Evolutionary conservation across 2,888 invertebrate species (phyloP).

Genomic region (Crossocerus cetratus): DNA sequence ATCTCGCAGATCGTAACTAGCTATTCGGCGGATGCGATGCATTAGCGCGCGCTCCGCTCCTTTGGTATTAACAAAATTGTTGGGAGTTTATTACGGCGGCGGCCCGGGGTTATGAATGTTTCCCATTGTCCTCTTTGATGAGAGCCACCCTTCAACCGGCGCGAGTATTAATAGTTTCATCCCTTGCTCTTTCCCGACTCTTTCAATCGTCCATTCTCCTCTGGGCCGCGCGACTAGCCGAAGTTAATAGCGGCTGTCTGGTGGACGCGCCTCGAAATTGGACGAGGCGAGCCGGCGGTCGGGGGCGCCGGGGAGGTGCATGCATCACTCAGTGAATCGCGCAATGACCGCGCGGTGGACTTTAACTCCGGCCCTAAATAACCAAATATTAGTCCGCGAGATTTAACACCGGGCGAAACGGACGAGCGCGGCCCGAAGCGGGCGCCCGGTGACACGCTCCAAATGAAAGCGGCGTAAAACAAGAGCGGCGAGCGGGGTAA

Average conservation of each 20-base stretch:
- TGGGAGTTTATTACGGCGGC: background rate
- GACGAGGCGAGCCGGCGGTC: background rate
- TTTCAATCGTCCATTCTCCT: too few species aligned
- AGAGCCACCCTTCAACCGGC: too few species aligned
- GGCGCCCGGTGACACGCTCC: conserved; percentile 5
- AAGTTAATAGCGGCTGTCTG: too few species aligned
- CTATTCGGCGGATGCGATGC: background rate
- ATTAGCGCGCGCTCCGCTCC: background rate
- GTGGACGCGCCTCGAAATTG: too few species aligned
- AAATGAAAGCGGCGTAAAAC: conserved; percentile 43
- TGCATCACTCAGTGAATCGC: background rate
- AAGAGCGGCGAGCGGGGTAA: conserved; percentile 40
- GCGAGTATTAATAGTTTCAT: too few species aligned
- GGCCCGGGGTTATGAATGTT: too few species aligned
- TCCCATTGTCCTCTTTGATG: too few species aligned
- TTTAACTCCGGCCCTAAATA: conserved; percentile 7
- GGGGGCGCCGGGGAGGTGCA: background rate
- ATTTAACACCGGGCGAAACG: conserved; percentile 26
- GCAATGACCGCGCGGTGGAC: conserved; percentile 1
- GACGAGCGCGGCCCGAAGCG: conserved; percentile 10
- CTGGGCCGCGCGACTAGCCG: too few species aligned
- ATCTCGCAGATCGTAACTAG: background rate
- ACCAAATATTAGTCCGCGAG: conserved; percentile 24
- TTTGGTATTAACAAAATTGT: conserved; percentile 1
- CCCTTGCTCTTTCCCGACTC: too few species aligned